phyloP scores from a whole-genome alignment of 2,888 invertebrate genomes.

The Eilema griseolum region DNA sequence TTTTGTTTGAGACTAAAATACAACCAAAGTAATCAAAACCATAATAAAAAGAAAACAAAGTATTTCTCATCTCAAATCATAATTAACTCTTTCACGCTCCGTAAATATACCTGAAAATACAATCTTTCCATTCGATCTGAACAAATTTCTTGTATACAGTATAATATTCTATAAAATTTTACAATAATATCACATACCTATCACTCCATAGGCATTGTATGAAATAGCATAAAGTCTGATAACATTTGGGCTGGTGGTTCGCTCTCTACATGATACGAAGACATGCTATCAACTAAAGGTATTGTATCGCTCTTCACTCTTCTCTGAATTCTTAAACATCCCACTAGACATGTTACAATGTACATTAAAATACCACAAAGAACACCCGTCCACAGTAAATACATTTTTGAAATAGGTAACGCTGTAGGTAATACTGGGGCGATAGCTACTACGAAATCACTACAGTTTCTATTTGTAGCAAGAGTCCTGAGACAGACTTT shows the following conservation, averaged over 20 bases:
- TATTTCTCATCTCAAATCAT: neutral
- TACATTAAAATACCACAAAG: slow-evolving; percentile 65
- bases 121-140: neutral
- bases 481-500: slow-evolving; percentile 57
- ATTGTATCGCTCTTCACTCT: slow-evolving; percentile 54
- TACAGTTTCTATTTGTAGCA: slow-evolving; percentile 50
- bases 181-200: neutral
- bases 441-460: slow-evolving; percentile 43
- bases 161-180: neutral
- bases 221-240: slow-evolving; percentile 65
- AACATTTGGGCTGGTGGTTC: slow-evolving; percentile 68
- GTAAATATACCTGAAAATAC: neutral
- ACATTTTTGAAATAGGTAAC: slow-evolving; percentile 36
- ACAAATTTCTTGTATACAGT: neutral
- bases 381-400: slow-evolving; percentile 64
- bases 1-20: neutral
- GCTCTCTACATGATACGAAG: slow-evolving; percentile 59
- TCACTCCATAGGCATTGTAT: slow-evolving; percentile 54
- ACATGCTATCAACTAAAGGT: slow-evolving; percentile 66
- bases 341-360: slow-evolving; percentile 56
- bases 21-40: neutral
- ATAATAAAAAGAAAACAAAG: neutral
- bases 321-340: slow-evolving; percentile 54
- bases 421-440: neutral
- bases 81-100: neutral